Percentiles rank a stretch among this genome's conserved stretches.
These are phyloP conservation scores for Deroplatys truncata DNA, from an alignment of 2,888 invertebrate genomes.

Conservation along the genomic window DNA sequence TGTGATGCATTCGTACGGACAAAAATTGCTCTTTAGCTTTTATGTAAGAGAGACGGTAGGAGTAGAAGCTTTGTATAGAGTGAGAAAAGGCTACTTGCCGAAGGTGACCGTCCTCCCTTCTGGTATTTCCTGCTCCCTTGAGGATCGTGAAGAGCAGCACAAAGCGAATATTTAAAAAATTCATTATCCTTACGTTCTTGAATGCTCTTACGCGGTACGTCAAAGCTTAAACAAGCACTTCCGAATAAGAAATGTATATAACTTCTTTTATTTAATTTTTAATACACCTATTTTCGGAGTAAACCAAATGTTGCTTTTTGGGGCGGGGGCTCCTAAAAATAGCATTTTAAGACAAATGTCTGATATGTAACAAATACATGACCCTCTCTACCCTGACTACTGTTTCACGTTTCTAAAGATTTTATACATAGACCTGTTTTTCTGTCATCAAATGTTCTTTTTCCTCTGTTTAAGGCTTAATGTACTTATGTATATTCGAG, in stretches of 20 bases:
- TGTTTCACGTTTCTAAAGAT: no score
- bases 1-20: no score
- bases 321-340: no score
- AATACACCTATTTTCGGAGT: neutral
- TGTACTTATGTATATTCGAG: no score
- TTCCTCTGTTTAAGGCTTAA: no score
- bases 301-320: neutral
- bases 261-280: neutral
- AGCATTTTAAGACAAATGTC: no score
- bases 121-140: neutral
- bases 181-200: neutral
- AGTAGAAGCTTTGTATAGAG: neutral
- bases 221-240: neutral
- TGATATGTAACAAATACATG: no score
- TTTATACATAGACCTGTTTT: no score
- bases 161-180: neutral
- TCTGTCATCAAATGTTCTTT: no score
- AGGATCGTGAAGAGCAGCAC: neutral
- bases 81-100: neutral
- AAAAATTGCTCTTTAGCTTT: no score
- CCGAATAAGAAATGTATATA: neutral
- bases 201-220: neutral
- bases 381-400: no score
- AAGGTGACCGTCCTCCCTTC: neutral
- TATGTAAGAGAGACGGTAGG: no score